These are phyloP conservation scores for Plutomurus gul DNA, from an alignment of 1,140 invertebrate species.

Conservation along the genomic window DNA sequence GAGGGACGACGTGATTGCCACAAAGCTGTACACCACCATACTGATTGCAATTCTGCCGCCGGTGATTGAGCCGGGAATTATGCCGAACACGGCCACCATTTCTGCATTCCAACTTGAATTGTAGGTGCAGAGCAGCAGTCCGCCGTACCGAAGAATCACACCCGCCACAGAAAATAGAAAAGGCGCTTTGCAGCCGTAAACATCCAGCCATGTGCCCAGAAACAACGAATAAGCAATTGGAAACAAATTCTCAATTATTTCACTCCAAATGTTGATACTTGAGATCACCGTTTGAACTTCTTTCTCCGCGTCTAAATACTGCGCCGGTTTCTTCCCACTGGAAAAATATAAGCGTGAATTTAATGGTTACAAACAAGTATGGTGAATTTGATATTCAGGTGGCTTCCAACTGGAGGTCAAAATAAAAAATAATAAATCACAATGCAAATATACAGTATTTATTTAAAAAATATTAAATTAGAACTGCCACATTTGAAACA, in stretches of 20 bases:
- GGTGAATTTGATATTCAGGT: too few relatives aligned
- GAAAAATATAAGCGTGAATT: too few relatives aligned
- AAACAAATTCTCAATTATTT: constrained; percentile 51
- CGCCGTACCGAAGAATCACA: constrained; percentile 74
- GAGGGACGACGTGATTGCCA: constrained; percentile 57
- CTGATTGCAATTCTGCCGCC: constrained; percentile 58
- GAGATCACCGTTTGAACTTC: constrained; percentile 51
- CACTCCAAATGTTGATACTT: constrained; percentile 53
- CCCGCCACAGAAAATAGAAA: constrained; percentile 81
- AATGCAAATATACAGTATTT: too few relatives aligned
- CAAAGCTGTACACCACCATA: constrained; percentile 59
- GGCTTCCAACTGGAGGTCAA: too few relatives aligned
- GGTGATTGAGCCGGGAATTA: constrained; percentile 56
- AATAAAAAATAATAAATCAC: too few relatives aligned
- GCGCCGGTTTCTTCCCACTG: too few relatives aligned
- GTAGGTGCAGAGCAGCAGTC: constrained; percentile 77
- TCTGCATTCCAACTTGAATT: constrained; percentile 55
- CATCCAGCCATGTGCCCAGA: constrained; percentile 54
- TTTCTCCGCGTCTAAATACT: constrained; percentile 31
- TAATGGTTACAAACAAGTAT: too few relatives aligned
- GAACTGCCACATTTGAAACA: too few relatives aligned
- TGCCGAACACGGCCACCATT: constrained; percentile 55
- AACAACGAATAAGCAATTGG: constrained; percentile 54
- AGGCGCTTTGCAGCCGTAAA: constrained; percentile 69
- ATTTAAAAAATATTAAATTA: too few relatives aligned